Conservation (phyloP, 2,888 invertebrate species). For the Papilio demoleus region DNA sequence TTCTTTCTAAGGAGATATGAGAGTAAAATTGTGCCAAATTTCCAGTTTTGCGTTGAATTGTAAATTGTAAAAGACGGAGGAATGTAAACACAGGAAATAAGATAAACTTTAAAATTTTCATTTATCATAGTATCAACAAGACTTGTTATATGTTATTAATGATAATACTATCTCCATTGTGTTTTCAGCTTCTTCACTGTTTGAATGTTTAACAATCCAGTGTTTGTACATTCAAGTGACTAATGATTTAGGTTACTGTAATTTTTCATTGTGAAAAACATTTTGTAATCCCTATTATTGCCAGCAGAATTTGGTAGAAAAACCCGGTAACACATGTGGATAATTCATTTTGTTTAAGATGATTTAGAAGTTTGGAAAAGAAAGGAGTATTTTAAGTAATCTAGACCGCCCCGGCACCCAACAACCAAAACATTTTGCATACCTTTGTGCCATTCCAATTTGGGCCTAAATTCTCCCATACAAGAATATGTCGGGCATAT, state of each 20-base stretch:
- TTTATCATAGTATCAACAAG: constrained; percentile 50
- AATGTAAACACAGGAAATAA: background rate
- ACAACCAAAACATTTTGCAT: no score
- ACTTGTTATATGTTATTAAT: constrained; percentile 43
- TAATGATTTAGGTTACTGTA: background rate
- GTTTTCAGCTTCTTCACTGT: background rate
- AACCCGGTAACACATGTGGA: background rate
- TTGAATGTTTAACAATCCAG: background rate
- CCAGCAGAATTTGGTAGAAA: background rate
- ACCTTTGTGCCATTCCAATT: no score
- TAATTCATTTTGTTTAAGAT: background rate
- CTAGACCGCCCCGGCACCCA: no score
- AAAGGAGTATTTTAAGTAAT: no score
- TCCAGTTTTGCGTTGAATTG: no score
- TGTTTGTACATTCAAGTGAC: background rate
- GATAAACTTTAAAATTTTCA: constrained; percentile 10
- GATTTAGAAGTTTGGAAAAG: background rate
- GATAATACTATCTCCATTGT: constrained; percentile 35
- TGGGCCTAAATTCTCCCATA: no score
- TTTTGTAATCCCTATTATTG: background rate
- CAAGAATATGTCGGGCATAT: no score
- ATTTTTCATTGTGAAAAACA: background rate
- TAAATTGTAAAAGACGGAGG: no score
- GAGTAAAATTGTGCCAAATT: no score
- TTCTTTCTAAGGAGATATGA: no score